Evolutionary conservation across 2,113 vertebrate genomes (phyloP), one percentile per base, ranked within the genome.

Genomic region (Cepphus grylle): DNA sequence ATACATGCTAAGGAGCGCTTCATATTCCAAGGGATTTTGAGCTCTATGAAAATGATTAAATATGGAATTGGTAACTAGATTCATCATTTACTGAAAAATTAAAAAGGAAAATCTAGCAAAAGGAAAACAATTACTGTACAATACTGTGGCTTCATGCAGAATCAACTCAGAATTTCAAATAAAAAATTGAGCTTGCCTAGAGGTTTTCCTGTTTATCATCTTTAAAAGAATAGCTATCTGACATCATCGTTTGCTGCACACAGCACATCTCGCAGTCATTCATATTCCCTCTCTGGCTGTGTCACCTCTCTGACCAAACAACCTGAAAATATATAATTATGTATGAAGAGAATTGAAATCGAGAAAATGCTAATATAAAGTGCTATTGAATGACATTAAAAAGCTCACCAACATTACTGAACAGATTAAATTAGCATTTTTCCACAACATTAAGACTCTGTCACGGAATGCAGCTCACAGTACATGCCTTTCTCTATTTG

Each of bases 361-460:
- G 20, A 90, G 58, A 58, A 91, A 93, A 95, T 77, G 73, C 34
- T 80, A 95, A 95, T 66, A 70, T 40, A 55, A 71, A 80, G n/a
- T 32, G 16, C 3, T 59, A 85, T 47, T 86, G 78, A 90, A 97
- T 74, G 11, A 47, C 93, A 94, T 77, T 70, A 91, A 55, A 88
- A 86, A 92, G n/a, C 42, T 89, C 56, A 87, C 61, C 56, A 81
- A 88, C 58, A 69, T 81, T 81, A 81, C 61, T 3, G 21, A 91
- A 81, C 19, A 84, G 74, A 90, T 93, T 66, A 94, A 94, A 94
- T 93, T 88, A 91, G 49, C 81, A 81, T 94, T 96, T 82, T 94
- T 91, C 86, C 78, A 67, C 84, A 95, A 86, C 38, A 81, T 86
- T 94, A 82, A 81, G 53, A 22, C 45, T 58, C 49, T 30, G 12